Conservation (phyloP, 2,797 vertebrate genomes). For the Thalassophryne amazonica region DNA sequence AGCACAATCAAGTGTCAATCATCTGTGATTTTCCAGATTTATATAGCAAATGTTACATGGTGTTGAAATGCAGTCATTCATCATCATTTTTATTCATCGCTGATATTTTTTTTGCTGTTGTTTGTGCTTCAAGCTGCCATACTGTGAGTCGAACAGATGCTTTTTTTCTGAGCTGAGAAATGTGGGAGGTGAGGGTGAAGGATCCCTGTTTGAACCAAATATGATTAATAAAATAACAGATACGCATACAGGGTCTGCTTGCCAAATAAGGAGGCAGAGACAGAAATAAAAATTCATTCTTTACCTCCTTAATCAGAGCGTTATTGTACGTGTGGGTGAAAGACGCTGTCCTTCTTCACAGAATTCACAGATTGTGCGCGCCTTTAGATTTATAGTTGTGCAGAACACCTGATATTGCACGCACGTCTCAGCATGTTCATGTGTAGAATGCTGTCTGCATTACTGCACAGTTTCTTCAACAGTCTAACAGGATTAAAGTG, state of each 20-base stretch:
- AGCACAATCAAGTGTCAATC: constrained; percentile 31
- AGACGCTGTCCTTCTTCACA: too few species aligned
- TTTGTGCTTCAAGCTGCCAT: constrained; percentile 20
- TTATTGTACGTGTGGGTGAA: constrained; percentile 45
- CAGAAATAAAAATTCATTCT: constrained; percentile 3
- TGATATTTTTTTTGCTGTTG: constrained; percentile 1
- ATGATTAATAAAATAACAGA: constrained; percentile 21
- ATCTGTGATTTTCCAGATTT: constrained; percentile 25
- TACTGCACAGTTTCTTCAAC: too few species aligned
- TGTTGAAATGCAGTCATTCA: constrained; percentile 19
- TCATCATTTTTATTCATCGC: constrained; percentile 11
- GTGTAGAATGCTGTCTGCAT: too few species aligned
- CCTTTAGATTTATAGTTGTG: too few species aligned
- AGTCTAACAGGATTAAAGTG: too few species aligned
- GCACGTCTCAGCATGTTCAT: too few species aligned
- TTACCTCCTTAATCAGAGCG: constrained; percentile 35
- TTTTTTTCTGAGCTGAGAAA: constrained; percentile 10
- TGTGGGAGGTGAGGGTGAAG: constrained; percentile 12
- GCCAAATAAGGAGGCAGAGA: constrained; percentile 24
- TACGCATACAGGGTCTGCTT: constrained; percentile 21
- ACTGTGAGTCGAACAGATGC: constrained; percentile 9
- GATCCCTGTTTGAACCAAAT: constrained; percentile 9
- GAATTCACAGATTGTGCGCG: too few species aligned
- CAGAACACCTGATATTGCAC: too few species aligned
- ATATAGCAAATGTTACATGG: neutral